phyloP scores from a whole-genome alignment of 2,113 vertebrate species.

The Lagopus leucura region DNA sequence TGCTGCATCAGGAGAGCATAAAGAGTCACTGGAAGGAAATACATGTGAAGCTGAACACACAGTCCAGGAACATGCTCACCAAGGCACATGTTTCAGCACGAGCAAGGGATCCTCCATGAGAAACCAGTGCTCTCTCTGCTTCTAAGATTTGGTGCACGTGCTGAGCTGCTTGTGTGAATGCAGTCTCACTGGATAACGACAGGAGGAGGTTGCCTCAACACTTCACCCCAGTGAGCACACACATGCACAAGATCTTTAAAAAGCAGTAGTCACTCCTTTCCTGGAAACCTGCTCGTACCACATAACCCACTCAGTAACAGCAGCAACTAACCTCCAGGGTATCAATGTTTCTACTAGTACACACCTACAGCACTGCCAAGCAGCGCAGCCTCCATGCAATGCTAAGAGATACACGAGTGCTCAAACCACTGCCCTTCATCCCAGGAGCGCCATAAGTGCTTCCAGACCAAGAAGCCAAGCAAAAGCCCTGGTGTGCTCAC shows the following conservation, averaged over 20 bases:
- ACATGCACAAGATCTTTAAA: neutral
- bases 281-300: neutral
- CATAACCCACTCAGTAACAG: neutral
- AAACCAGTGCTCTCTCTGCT: neutral
- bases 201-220: neutral
- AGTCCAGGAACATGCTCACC: accelerated
- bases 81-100: neutral
- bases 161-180: neutral
- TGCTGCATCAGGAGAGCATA: neutral
- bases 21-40: neutral
- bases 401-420: accelerated
- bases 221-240: neutral
- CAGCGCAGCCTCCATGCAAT: accelerated
- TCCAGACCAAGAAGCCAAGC: neutral
- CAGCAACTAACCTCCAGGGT: neutral
- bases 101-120: neutral
- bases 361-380: neutral
- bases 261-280: neutral
- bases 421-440: neutral
- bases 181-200: neutral
- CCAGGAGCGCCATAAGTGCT: neutral
- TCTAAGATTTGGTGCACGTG: neutral
- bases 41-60: neutral
- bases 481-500: neutral
- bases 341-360: neutral